phyloP scores from a whole-genome alignment of 2,797 vertebrate species.

The Pteronotus mesoamericanus region DNA sequence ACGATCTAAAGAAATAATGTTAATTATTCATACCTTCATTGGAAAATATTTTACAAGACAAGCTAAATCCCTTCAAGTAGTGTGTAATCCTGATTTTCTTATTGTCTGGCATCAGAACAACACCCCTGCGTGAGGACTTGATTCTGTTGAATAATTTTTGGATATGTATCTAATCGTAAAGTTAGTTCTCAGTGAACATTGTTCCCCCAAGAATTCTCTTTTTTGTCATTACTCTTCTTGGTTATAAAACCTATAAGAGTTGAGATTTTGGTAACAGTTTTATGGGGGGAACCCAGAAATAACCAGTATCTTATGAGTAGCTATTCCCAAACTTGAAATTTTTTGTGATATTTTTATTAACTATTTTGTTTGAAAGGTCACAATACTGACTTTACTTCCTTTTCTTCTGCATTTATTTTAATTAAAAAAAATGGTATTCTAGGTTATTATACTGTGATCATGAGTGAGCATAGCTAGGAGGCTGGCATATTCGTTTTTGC shows the following conservation, averaged over 20 bases:
- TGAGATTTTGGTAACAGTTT: constrained; percentile 29
- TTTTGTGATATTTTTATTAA: constrained; percentile 27
- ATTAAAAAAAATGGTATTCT: background rate
- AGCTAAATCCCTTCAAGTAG: background rate
- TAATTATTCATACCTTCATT: background rate
- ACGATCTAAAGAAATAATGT: background rate
- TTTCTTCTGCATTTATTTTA: constrained; percentile 9
- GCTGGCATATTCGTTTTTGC: background rate
- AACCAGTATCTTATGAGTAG: background rate
- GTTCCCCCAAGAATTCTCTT: background rate
- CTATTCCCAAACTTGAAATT: background rate
- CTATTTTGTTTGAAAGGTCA: constrained; percentile 29
- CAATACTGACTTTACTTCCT: background rate
- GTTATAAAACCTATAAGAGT: background rate
- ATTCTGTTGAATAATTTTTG: background rate
- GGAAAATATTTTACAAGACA: background rate
- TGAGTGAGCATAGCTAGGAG: background rate
- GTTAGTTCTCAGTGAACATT: background rate
- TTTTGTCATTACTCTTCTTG: background rate
- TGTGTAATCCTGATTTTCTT: background rate
- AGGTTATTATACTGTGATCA: background rate
- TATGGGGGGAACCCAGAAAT: background rate
- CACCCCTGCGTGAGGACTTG: background rate
- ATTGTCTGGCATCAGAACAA: background rate
- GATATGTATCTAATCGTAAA: background rate